Conservation (phyloP, 2,888 invertebrate species). For the Bugula neritina region DNA sequence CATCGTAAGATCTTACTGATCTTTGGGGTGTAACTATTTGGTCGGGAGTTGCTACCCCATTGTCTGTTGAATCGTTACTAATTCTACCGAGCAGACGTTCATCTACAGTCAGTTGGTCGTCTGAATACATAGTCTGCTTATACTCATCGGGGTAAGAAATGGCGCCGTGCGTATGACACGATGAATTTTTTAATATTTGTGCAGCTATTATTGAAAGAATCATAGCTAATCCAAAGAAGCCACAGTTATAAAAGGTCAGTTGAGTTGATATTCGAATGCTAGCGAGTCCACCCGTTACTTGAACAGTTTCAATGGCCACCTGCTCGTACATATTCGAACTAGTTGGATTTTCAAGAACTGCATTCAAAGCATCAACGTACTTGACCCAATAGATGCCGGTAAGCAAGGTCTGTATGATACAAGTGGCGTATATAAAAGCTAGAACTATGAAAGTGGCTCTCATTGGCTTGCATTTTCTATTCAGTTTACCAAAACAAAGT, state of each 20-base stretch:
- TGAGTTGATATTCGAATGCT: slow-evolving; percentile 3
- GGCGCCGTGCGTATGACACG: background rate
- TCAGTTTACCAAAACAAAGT: background rate
- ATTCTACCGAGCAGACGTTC: background rate
- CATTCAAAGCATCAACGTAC: slow-evolving; percentile 8
- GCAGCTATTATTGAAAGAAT: slow-evolving; percentile 4
- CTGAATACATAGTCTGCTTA: slow-evolving; percentile 7
- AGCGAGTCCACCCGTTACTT: slow-evolving; percentile 16
- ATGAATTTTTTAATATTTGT: background rate
- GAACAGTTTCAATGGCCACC: slow-evolving; percentile 9
- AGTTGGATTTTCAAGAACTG: background rate
- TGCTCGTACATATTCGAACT: background rate
- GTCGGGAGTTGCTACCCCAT: slow-evolving; percentile 19
- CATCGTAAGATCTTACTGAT: slow-evolving; percentile 7
- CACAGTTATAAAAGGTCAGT: slow-evolving; percentile 26
- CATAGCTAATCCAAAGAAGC: slow-evolving; percentile 20
- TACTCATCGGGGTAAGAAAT: background rate
- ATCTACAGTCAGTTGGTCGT: slow-evolving; percentile 10
- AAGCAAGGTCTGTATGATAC: background rate
- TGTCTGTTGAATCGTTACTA: slow-evolving; percentile 14
- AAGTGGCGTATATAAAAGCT: background rate
- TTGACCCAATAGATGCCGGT: slow-evolving; percentile 17
- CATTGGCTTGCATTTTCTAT: background rate
- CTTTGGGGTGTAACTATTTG: slow-evolving; percentile 14
- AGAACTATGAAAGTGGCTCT: background rate